Evolutionary conservation across 2,113 vertebrate species (phyloP), one percentile per base, ranked within the genome.

Genomic region (Varanus salvator): DNA sequence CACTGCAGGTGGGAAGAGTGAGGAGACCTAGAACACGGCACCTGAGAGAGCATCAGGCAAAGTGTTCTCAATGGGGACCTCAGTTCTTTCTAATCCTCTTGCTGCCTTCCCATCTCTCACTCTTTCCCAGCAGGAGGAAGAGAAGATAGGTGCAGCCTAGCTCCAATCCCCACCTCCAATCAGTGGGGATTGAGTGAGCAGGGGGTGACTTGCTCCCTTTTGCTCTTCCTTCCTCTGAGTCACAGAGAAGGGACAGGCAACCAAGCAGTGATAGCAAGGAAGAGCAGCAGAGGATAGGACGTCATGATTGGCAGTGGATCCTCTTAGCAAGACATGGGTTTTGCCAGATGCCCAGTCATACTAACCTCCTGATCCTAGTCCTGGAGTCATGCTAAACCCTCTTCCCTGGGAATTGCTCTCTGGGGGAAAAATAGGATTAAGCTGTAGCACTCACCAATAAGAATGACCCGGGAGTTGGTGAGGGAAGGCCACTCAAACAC

Each of bases 401-500:
- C 12, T 50, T 27, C 38, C n/a, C 54, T 17, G 27, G 34, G 17
- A 74, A 14, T 27, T 3, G 25, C 52, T 27, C 21, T 44, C 38
- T 19, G 7, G 17, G 12, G 34, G 8, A 31, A 38, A 14, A 23
- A 27, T 21, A 60, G 48, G 68, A 38, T 64, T 0, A 3, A 6
- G 87, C 68, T 34, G 48, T 23, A 50, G 25, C 25, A 0, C 68
- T 94, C 97, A 99, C 99, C 99, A 12, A 99, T 96, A 0, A 99
- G 98, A 90, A 98, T 97, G 0, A 99, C 95, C 31, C 98, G 97
- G 48, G 99, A 99, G 81, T 85, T 76, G 0, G 95, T 95, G 44
- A 99, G 97, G 94, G 93, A 97, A 0, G 99, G 98, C 99, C 99
- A 99, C 75, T 99, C 99, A 38, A 99, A 99, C 66, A 99, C 96